Evolutionary conservation across 2,797 vertebrate genomes (phyloP).

Genomic region (Pangasius sanitwongsei): DNA sequence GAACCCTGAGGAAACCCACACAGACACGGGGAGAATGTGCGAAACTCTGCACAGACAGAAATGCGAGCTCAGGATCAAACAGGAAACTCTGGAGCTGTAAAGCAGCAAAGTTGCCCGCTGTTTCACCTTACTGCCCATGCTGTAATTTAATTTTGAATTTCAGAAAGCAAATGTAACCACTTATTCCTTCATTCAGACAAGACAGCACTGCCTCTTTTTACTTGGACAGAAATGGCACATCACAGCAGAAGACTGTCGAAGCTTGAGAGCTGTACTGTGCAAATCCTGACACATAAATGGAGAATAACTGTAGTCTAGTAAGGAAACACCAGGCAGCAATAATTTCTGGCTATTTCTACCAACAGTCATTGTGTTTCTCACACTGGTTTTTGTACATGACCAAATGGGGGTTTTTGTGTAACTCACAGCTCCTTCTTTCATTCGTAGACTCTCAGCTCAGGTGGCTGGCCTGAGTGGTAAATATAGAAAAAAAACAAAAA

Average conservation of each 20-base stretch:
- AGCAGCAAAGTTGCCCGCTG: neutral
- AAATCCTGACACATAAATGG: constrained; percentile 23
- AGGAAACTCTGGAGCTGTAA: neutral
- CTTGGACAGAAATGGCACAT: constrained; percentile 4
- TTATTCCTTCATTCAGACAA: neutral
- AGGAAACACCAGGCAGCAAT: constrained; percentile 35
- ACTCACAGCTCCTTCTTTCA: neutral
- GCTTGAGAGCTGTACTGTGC: neutral
- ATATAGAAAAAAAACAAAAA: neutral
- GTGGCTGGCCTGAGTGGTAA: constrained; percentile 4
- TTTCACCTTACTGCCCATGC: neutral
- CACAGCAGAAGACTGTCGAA: neutral
- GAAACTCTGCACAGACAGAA: neutral
- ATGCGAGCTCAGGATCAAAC: neutral
- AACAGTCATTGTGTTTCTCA: constrained; percentile 3
- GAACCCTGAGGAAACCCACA: neutral
- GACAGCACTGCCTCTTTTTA: neutral
- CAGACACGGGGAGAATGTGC: no score
- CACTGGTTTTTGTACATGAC: constrained; percentile 11
- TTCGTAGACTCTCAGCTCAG: neutral
- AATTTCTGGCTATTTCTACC: constrained; percentile 33
- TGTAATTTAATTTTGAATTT: neutral
- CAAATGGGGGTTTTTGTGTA: constrained; percentile 9
- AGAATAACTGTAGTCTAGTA: constrained; percentile 11
- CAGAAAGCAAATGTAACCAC: neutral